Conservation (phyloP, 2,113 vertebrate species). For the Uria aalge region DNA sequence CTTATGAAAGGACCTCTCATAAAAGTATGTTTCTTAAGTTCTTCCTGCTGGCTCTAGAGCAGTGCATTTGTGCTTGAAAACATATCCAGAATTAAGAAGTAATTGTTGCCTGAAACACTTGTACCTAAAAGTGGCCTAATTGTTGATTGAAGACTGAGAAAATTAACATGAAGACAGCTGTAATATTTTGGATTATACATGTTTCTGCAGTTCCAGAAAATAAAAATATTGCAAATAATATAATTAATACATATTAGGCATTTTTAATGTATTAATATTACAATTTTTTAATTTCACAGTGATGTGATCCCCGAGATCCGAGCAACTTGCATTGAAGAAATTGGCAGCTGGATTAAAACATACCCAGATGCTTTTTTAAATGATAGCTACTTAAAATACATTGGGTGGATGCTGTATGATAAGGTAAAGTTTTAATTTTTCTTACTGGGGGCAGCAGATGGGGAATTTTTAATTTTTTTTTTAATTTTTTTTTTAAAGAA, state of each 20-base stretch:
- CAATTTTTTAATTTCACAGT: slow-evolving; percentile 56
- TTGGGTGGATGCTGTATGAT: slow-evolving; percentile 91
- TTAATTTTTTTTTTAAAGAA: not conserved
- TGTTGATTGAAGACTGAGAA: not conserved
- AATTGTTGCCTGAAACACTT: not conserved
- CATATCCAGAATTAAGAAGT: not conserved
- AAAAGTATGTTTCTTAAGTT: not conserved
- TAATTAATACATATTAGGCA: not conserved
- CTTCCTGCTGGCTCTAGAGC: not conserved
- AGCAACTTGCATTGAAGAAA: slow-evolving; percentile 86
- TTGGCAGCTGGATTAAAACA: slow-evolving; percentile 85
- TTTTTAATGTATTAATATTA: not conserved
- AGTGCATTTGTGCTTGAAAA: not conserved
- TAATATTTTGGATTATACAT: not conserved
- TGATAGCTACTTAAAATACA: slow-evolving; percentile 88
- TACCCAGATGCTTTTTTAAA: slow-evolving; percentile 83
- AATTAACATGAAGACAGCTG: not conserved
- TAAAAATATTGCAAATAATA: not conserved
- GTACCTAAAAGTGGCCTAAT: not conserved
- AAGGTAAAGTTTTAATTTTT: slow-evolving; percentile 72
- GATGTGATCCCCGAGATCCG: slow-evolving; percentile 89
- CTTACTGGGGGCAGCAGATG: not conserved
- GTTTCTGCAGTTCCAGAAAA: not conserved
- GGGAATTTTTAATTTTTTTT: not conserved
- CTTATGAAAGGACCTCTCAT: not conserved